Evolutionary conservation across 2,888 invertebrate genomes (phyloP).

Genomic region (Micropterix aruncella): DNA sequence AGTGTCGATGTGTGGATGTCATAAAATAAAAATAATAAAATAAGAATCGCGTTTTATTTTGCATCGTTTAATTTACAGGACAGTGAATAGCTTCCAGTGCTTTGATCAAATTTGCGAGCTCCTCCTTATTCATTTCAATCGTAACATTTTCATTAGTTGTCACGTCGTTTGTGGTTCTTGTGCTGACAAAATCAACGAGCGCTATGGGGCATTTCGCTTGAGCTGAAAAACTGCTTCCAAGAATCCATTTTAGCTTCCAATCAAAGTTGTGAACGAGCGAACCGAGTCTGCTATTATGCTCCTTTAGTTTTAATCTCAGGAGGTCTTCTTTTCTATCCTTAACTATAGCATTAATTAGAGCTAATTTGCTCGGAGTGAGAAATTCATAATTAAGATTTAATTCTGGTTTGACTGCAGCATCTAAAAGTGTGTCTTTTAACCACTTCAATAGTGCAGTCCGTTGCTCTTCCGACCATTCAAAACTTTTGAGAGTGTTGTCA

Average conservation of each 20-base stretch:
- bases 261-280: constrained; percentile 16
- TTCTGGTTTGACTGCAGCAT: no score
- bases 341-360: constrained; percentile 4
- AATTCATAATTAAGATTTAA: no score
- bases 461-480: no score
- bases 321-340: constrained; percentile 8
- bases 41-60: constrained; percentile 4
- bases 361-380: no score
- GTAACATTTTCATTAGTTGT: constrained; percentile 13
- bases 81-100: constrained; percentile 16
- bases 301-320: constrained; percentile 8
- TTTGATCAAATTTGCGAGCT: constrained; percentile 20
- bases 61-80: constrained; percentile 1
- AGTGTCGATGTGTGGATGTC: constrained; percentile 13
- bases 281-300: constrained; percentile 8
- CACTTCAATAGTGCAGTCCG: no score
- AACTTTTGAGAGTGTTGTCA: no score
- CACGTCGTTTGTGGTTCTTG: constrained; percentile 14
- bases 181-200: constrained; percentile 20
- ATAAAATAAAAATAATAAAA: constrained; percentile 7
- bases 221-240: constrained; percentile 25
- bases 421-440: no score
- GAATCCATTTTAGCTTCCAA: constrained; percentile 23
- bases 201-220: constrained; percentile 21
- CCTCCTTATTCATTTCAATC: constrained; percentile 23